Percentiles rank a stretch among this genome's conserved stretches.
These are phyloP conservation scores for Manacus vitellinus DNA, from an alignment of 2,113 vertebrate genomes.

Conservation along the genomic window DNA sequence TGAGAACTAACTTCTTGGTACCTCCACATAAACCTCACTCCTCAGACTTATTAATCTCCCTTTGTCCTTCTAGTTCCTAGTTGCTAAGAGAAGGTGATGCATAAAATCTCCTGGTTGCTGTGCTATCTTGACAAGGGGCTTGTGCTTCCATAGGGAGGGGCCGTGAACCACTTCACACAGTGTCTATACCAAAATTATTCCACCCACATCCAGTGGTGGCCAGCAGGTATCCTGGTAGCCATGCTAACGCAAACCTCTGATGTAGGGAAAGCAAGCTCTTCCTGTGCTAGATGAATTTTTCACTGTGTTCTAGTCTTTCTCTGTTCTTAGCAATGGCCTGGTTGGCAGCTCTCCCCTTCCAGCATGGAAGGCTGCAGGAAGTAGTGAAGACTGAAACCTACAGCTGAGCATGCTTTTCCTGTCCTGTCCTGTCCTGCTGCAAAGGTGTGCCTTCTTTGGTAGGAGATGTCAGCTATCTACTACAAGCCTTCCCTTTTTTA, in stretches of 20 bases:
- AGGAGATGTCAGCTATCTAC: not conserved
- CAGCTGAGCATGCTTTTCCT: not conserved
- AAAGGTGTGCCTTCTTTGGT: not conserved
- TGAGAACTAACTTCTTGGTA: not conserved
- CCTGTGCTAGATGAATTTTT: not conserved
- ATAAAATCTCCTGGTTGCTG: not conserved
- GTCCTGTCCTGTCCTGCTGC: not conserved
- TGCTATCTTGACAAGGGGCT: not conserved
- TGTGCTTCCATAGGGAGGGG: accelerated
- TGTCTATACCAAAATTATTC: not conserved
- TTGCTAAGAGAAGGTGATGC: not conserved
- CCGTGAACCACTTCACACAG: not conserved
- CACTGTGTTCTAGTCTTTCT: not conserved
- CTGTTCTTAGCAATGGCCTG: not conserved
- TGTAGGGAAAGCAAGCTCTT: not conserved
- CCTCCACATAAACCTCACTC: not conserved
- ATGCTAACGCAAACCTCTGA: accelerated
- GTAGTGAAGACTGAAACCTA: not conserved
- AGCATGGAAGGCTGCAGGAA: not conserved
- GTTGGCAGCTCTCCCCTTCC: not conserved
- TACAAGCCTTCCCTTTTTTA: not conserved
- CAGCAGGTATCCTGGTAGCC: not conserved
- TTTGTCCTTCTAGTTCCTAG: not conserved
- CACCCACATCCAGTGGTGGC: not conserved
- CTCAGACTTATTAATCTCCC: not conserved